Evolutionary conservation across 2,888 invertebrate species (phyloP).

Genomic region (Xanthorhoe spadicearia): DNA sequence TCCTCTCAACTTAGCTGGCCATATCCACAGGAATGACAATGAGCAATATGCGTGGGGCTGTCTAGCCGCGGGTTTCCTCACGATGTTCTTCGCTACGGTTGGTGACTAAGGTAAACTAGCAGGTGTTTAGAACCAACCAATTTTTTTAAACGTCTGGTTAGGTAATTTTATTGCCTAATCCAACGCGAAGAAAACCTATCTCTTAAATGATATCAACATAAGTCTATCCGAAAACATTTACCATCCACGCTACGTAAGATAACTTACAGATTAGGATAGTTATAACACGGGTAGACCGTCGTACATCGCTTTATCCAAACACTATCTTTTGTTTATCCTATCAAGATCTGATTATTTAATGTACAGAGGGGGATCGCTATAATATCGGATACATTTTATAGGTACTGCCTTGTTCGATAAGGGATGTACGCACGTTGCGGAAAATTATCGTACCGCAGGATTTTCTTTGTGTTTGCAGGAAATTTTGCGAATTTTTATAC

Average conservation of each 20-base stretch:
- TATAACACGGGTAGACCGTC: conserved; percentile 32
- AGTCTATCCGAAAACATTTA: background rate
- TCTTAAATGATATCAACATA: background rate
- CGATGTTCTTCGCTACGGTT: no score
- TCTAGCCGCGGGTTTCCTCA: no score
- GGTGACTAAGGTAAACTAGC: no score
- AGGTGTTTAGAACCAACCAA: no score
- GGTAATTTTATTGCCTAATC: no score
- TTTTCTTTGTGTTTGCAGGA: background rate
- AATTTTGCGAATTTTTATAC: no score
- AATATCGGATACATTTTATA: conserved; percentile 19
- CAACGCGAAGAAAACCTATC: no score
- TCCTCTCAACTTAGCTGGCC: no score
- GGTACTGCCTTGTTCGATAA: conserved; percentile 8
- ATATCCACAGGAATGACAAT: no score
- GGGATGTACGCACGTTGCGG: background rate
- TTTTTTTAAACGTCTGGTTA: no score
- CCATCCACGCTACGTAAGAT: conserved; percentile 1
- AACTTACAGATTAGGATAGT: conserved; percentile 22
- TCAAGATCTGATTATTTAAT: conserved; percentile 39
- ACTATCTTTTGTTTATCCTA: conserved; percentile 41
- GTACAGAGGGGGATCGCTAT: conserved; percentile 31
- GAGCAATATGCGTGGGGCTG: no score
- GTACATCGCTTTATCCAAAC: conserved; percentile 35
- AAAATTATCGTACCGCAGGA: background rate